Percentiles rank a stretch among this genome's conserved stretches.
Conservation (phyloP, 2,797 vertebrate species). For the Eupleurogrammus muticus region DNA sequence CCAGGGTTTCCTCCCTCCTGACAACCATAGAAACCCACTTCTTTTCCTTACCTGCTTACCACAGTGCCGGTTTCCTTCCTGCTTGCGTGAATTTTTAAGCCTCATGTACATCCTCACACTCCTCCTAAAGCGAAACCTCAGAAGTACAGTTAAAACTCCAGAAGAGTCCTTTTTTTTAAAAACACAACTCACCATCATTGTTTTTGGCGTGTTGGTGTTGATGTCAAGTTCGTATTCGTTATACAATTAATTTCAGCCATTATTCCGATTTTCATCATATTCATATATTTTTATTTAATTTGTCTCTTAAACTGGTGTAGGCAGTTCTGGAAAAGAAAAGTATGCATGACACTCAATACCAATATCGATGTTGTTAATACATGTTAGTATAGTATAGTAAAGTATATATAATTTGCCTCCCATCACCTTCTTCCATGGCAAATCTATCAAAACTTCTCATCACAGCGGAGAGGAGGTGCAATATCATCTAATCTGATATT, state of each 20-base stretch:
- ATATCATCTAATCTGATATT: too few relatives aligned
- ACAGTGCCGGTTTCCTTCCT: conserved; percentile 80
- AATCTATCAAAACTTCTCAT: too few relatives aligned
- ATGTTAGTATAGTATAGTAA: too few relatives aligned
- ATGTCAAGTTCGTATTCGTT: conserved; percentile 21
- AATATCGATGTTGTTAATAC: too few relatives aligned
- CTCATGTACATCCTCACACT: conserved; percentile 58
- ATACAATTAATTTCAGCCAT: not conserved
- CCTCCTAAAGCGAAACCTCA: conserved; percentile 7
- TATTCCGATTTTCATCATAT: conserved; percentile 9
- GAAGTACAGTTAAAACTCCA: conserved; percentile 3
- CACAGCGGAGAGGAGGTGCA: too few relatives aligned
- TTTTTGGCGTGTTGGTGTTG: conserved; percentile 40
- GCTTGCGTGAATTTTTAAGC: conserved; percentile 76
- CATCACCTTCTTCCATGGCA: too few relatives aligned
- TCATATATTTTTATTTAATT: conserved; percentile 4
- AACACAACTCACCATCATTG: not conserved
- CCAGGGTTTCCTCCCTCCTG: conserved; percentile 61
- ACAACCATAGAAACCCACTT: conserved; percentile 71
- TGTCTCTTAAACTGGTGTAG: conserved; percentile 3
- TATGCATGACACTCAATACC: too few relatives aligned
- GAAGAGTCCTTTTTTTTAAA: not conserved
- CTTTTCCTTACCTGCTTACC: conserved; percentile 65
- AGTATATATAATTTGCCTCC: too few relatives aligned
- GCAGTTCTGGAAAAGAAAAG: too few relatives aligned